phyloP scores from a whole-genome alignment of 2,113 vertebrate genomes.

The Cinclus cinclus region DNA sequence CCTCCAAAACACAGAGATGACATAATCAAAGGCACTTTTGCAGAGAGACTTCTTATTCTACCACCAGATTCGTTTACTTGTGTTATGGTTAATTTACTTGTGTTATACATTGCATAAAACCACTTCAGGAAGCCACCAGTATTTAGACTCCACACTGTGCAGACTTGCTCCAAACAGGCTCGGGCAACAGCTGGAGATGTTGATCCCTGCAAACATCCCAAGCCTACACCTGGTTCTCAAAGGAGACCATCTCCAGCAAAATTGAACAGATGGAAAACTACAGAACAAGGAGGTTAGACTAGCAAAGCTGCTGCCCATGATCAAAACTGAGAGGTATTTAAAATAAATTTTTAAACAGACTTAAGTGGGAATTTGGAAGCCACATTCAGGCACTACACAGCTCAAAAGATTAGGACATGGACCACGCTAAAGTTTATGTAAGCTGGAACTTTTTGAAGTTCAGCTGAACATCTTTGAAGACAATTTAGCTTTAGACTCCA shows the following conservation, averaged over 20 bases:
- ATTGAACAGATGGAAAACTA: not conserved
- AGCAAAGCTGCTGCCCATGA: not conserved
- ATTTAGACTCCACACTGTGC: not conserved
- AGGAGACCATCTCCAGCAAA: not conserved
- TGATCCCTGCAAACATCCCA: not conserved
- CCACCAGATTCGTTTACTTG: not conserved
- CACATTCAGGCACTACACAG: not conserved
- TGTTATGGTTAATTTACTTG: not conserved
- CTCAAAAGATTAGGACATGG: not conserved
- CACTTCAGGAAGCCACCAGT: not conserved
- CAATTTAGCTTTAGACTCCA: not conserved
- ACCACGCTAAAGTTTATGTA: fast-evolving
- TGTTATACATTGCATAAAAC: not conserved
- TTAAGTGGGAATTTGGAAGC: not conserved
- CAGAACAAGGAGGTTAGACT: not conserved
- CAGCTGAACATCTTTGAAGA: not conserved
- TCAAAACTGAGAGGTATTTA: not conserved
- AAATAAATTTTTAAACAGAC: not conserved
- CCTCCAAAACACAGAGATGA: not conserved
- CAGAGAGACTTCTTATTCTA: not conserved
- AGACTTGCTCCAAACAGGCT: constrained; percentile 28
- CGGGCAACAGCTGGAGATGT: not conserved
- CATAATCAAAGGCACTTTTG: not conserved
- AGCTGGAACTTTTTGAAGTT: not conserved
- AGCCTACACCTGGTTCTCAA: constrained; percentile 1